Evolutionary conservation across 2,113 vertebrate species (phyloP).

Genomic region (Helogale parvula): DNA sequence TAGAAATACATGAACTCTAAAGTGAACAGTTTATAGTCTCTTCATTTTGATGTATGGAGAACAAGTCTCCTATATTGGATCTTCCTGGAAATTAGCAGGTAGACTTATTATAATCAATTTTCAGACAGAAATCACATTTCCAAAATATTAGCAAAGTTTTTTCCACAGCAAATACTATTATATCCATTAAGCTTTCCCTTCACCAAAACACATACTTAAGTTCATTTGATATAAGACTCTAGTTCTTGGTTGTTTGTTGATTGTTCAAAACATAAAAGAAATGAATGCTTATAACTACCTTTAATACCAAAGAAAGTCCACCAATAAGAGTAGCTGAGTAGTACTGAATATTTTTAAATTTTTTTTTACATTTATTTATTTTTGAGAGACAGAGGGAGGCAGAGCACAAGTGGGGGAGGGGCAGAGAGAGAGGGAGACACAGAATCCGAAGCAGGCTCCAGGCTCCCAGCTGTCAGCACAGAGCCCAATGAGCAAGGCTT

Average conservation of each 20-base stretch:
- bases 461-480: too few relatives aligned
- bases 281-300: background rate
- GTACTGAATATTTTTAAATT: background rate
- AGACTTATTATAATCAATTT: background rate
- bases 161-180: background rate
- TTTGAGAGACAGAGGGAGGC: too few relatives aligned
- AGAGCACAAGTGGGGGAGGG: too few relatives aligned
- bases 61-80: background rate
- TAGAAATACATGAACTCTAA: conserved; percentile 11
- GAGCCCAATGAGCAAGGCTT: too few relatives aligned
- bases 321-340: background rate
- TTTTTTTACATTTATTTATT: too few relatives aligned
- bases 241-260: conserved; percentile 32
- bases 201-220: background rate
- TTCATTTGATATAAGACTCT: background rate
- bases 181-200: background rate
- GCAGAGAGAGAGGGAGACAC: too few relatives aligned
- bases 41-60: background rate
- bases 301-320: conserved; percentile 6
- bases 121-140: background rate
- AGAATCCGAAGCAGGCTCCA: too few relatives aligned
- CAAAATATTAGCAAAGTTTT: conserved; percentile 28
- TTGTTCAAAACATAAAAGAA: background rate
- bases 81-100: background rate
- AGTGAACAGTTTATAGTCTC: background rate